A percentile compares a stretch with the other conserved stretches of the same genome.
phyloP scores from a whole-genome alignment of 1,140 invertebrate species.

The Brachystomella parvula region DNA sequence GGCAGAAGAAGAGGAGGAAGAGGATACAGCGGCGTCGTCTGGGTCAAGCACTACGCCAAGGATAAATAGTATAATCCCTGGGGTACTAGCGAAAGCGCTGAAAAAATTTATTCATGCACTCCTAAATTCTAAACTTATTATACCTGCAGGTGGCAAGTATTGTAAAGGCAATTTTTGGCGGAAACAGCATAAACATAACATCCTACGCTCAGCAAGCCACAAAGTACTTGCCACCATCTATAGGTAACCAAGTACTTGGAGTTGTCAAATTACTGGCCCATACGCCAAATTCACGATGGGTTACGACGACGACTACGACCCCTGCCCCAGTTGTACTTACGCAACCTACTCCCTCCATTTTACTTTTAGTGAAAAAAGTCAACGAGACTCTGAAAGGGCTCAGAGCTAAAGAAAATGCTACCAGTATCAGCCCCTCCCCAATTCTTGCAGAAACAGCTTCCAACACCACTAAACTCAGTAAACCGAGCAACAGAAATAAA shows the following conservation, averaged over 20 bases:
- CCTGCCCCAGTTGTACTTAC: not conserved
- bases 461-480: too few relatives aligned
- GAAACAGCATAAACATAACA: conserved; percentile 24
- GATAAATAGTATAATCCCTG: not conserved
- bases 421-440: too few relatives aligned
- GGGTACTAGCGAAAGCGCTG: not conserved
- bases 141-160: conserved; percentile 25
- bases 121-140: not conserved
- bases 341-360: not conserved
- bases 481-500: not conserved
- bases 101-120: not conserved
- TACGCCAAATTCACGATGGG: not conserved
- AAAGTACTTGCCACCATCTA: conserved; percentile 8
- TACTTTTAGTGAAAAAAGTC: not conserved
- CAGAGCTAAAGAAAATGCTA: not conserved
- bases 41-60: not conserved
- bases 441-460: too few relatives aligned
- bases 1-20: conserved; percentile 20
- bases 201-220: conserved; percentile 16
- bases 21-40: not conserved
- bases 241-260: conserved; percentile 16
- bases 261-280: conserved; percentile 18
- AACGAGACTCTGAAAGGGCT: not conserved
- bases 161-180: conserved; percentile 33
- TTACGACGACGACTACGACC: not conserved